Base-by-base conservation (phyloP, 1,140 invertebrate genomes). In the Nomia melanderi region DNA sequence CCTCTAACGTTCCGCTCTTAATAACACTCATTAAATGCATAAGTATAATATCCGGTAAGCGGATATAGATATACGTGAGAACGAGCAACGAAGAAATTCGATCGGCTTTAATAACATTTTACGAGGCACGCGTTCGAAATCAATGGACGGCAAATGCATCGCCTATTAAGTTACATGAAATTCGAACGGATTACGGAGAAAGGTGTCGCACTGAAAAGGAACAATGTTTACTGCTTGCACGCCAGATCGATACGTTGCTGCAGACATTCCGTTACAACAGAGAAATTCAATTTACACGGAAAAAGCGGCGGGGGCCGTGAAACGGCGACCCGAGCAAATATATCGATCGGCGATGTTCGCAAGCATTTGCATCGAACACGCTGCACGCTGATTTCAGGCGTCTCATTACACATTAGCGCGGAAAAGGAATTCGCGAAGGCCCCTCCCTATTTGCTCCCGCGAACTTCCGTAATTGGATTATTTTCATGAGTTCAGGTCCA, bases 261-360 rank as follows among this genome's bases (percentile, higher is more conserved):
- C 17, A 7, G 64, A 80, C 66, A 69, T 80, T 65, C 60, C 76
- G 31, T 69, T 44, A 47, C 57, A 66, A 20, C 47, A 79, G 33
- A 53, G 33, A 57, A 79, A 79, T 79, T 44, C 74, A 70, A 81
- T 81, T 81, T 64, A 44, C 53, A 27, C 17, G 0, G 29, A 36
- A 44, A 59, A 39, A 44, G 17, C 44, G 25, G 25, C 59, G 31
- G 33, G 65, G 54, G 31, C 53, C 53, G 50, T 50, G 36, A 56
- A 41, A 47, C 23, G 76, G 53, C 29, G 56, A 69, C 70, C 65
- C 50, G 72, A 75, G 59, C 80, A 82, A 82, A 82, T 74, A n/a
- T n/a, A 82, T 81, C 80, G 79, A 76, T 80, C 65, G 57, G 17
- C 59, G n/a, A 50, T 70, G 56, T 47, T 81, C 31, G 50, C 80